A percentile compares a stretch with the other conserved stretches of the same genome.
phyloP scores from a whole-genome alignment of 2,888 invertebrate genomes.

The Heliconius cydno region DNA sequence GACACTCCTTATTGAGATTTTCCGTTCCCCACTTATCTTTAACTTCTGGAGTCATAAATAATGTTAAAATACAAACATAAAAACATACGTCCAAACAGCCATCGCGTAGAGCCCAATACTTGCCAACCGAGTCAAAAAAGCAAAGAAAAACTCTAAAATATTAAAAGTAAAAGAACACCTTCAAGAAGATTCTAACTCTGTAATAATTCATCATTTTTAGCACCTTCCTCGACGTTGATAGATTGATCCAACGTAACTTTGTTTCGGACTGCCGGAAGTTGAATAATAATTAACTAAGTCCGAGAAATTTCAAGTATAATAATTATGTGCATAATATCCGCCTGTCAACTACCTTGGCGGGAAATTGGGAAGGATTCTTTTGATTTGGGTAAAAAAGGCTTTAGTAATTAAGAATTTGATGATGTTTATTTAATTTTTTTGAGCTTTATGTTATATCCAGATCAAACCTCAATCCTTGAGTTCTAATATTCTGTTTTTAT shows the following conservation, averaged over 20 bases:
- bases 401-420: too few species aligned
- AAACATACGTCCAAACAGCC: neutral
- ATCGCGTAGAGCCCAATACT: neutral
- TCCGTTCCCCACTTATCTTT: neutral
- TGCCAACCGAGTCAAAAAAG: neutral
- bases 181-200: neutral
- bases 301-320: neutral
- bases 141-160: neutral
- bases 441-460: neutral
- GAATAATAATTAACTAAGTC: neutral
- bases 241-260: neutral
- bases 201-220: constrained; percentile 27
- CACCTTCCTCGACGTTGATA: constrained; percentile 29
- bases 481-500: too few species aligned
- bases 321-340: neutral
- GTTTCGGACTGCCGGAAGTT: neutral
- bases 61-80: neutral
- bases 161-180: neutral
- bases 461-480: too few species aligned
- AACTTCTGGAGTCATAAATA: too few species aligned
- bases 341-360: neutral
- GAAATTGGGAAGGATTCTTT: neutral
- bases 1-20: neutral
- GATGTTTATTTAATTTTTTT: neutral
- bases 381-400: neutral